Base-by-base conservation (phyloP, 2,888 invertebrate species). In the Operophtera brumata region DNA sequence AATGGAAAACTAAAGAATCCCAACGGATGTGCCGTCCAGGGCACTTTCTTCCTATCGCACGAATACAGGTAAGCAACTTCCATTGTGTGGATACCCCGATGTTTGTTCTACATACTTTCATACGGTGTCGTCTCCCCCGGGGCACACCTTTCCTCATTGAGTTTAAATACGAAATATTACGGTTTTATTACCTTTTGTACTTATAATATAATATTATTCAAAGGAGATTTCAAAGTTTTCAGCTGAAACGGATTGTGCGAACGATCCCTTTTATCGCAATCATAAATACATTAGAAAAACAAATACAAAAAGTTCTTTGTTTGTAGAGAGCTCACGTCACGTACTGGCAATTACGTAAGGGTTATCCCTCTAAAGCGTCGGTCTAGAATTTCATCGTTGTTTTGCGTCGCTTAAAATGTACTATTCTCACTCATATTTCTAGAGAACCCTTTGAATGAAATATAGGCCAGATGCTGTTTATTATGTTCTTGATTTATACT, bases 1-100 rank as follows among this genome's bases (percentile, higher is more conserved):
- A 93, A 93, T 73, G 93, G 92, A 57, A 94, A 94, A 76, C 91
- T 95, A 64, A 92, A 94, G 73, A 98, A 97, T 88, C 96, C 97
- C 41, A 97, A 98, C 78, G 96, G 95, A 11, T 98, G 98, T 73
- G 92, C 94, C 11, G 94, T 97, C 64, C 94, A 93, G 65, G 97
- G 97, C 57, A 98, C 98, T 4, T 98, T 98, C 91, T 98, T 98
- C 90, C 92, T 97, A 62, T 95, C 97, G 6, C 98, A 98, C 80
- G 94, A 94, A 78, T 94, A 94, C 89, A 93, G 93, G 93, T 93
- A 83, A 86, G 77, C 67, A 57, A 40, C 51, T 55, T 55, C 43
- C 46, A 55, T 55, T 56, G 57, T 59, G 39, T 47, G 30, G 43
- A 58, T 49, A 32, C 49, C 51, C 50, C 51, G 39, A 43, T 47